A percentile compares a stretch with the other conserved stretches of the same genome.
These are phyloP conservation scores for Oreortyx pictus DNA, from an alignment of 2,797 vertebrate genomes.

Conservation along the genomic window DNA sequence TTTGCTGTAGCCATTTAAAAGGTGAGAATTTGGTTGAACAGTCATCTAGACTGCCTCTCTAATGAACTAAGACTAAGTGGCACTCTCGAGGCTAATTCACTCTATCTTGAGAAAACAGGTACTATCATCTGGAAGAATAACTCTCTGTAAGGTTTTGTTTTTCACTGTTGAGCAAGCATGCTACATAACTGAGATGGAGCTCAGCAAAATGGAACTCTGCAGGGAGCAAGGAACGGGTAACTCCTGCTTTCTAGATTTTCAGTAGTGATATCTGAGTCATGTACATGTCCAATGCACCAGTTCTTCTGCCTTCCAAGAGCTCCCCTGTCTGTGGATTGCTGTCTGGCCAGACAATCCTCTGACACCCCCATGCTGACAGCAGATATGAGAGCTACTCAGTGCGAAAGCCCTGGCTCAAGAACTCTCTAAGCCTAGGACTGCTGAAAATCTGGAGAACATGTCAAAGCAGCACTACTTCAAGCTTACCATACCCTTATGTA, in stretches of 20 bases:
- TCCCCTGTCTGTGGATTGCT: background rate
- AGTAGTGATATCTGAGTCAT: background rate
- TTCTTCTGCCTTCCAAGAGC: background rate
- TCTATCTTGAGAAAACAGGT: background rate
- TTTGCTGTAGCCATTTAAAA: too few species aligned
- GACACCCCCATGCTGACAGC: background rate
- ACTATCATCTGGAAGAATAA: background rate
- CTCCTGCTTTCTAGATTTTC: background rate
- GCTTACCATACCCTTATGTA: background rate
- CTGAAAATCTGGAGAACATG: background rate
- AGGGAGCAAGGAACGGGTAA: background rate
- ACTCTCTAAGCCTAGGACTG: background rate
- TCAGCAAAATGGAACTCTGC: background rate
- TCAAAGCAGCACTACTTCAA: background rate
- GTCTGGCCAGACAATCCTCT: background rate
- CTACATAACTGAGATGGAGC: background rate
- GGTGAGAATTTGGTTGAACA: background rate
- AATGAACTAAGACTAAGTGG: background rate
- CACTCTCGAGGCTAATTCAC: background rate
- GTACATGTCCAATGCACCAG: too few species aligned
- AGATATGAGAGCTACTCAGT: background rate
- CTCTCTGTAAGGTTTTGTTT: background rate
- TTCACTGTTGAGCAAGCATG: background rate
- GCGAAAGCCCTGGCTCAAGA: background rate
- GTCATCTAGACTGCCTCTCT: background rate